Conservation (phyloP, 2,113 vertebrate species). For the Platysteira castanea region DNA sequence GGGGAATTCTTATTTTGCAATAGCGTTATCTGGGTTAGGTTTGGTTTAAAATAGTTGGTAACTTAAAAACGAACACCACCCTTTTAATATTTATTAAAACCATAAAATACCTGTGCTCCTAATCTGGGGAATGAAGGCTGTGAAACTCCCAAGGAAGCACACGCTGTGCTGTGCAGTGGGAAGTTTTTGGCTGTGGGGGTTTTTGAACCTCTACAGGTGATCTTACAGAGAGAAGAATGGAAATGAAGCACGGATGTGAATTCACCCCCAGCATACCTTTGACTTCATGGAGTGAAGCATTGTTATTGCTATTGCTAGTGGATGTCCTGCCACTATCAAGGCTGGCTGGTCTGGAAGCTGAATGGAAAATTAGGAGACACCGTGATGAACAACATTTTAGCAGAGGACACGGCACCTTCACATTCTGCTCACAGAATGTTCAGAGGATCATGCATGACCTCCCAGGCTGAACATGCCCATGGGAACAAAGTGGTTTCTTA, state of each 20-base stretch:
- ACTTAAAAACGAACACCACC: background rate
- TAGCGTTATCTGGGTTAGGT: background rate
- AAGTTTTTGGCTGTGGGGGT: background rate
- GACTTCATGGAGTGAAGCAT: constrained; percentile 88
- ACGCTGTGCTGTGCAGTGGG: background rate
- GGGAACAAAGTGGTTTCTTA: constrained; percentile 49
- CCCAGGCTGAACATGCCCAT: constrained; percentile 65
- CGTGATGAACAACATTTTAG: constrained; percentile 59
- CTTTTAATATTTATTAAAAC: background rate
- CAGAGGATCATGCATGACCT: constrained; percentile 69
- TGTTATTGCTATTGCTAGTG: constrained; percentile 97
- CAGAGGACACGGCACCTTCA: constrained; percentile 47
- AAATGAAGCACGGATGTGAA: constrained; percentile 27
- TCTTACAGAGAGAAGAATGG: background rate
- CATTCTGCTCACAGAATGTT: constrained; percentile 71
- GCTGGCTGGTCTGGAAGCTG: constrained; percentile 93
- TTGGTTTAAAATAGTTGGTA: background rate
- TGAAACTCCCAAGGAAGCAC: background rate
- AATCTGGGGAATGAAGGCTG: background rate
- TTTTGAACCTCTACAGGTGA: background rate
- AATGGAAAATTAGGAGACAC: constrained; percentile 77
- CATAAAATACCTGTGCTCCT: background rate
- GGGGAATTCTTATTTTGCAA: background rate
- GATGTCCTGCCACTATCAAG: constrained; percentile 95
- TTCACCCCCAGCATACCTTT: constrained; percentile 86